A percentile compares a stretch with the other conserved stretches of the same genome.
Evolutionary conservation across 1,140 invertebrate genomes (phyloP).

Genomic region (Sinonovacula constricta): DNA sequence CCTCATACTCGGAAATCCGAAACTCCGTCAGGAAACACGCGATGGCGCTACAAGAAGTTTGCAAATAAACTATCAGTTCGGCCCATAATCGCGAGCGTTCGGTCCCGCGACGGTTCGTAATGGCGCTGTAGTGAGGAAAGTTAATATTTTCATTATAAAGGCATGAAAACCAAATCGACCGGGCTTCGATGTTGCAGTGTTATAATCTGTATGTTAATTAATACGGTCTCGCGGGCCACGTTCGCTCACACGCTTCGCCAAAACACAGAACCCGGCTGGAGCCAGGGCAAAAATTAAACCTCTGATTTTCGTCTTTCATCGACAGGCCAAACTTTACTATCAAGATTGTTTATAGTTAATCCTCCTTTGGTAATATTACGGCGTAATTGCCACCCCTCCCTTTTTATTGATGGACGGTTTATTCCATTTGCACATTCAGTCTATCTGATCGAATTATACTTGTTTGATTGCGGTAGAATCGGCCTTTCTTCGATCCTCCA

Average conservation of each 20-base stretch:
- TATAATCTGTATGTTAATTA: conserved; percentile 58
- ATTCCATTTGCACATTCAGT: too few species aligned
- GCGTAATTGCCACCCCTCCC: too few species aligned
- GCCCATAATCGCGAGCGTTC: conserved; percentile 30
- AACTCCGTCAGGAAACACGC: conserved; percentile 45
- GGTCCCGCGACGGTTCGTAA: conserved; percentile 26
- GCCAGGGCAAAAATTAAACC: too few species aligned
- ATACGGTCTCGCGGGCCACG: conserved; percentile 37
- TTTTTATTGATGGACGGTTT: too few species aligned
- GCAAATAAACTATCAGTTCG: conserved; percentile 36
- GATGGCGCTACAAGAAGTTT: conserved; percentile 20
- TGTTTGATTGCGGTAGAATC: too few species aligned
- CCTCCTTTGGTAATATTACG: too few species aligned
- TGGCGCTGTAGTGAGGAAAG: conserved; percentile 48
- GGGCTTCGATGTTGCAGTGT: conserved; percentile 22
- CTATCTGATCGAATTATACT: too few species aligned
- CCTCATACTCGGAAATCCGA: conserved; percentile 52
- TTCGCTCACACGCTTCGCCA: conserved; percentile 14
- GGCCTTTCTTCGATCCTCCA: too few species aligned
- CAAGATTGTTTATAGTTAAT: too few species aligned
- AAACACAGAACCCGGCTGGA: conserved; percentile 10
- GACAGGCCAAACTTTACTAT: too few species aligned
- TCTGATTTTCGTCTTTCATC: too few species aligned
- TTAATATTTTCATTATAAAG: conserved; percentile 58
- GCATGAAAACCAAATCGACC: conserved; percentile 55